Evolutionary conservation across 2,888 invertebrate species (phyloP), one percentile per base, ranked within the genome.

Genomic region (Drosophila mettleri): DNA sequence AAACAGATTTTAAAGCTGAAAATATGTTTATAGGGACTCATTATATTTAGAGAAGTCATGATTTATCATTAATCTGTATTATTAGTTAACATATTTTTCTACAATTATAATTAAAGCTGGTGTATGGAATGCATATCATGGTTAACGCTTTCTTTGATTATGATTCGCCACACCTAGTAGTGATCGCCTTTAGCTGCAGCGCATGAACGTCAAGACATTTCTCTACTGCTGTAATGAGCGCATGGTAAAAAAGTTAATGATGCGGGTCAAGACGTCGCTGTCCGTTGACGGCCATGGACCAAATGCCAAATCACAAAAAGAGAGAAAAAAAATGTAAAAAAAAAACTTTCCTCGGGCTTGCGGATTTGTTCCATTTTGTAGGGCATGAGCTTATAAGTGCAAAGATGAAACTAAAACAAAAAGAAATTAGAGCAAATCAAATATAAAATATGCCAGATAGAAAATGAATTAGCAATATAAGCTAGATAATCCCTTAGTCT

Each of bases 221-320:
- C 43, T 34, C 49, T 36, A 6, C 20, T 67, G 61, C 57, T 67
- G 69, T 74, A 83, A 66, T 72, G 74, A 74, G 78, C 69, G 68
- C 74, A 64, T 54, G 53, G 65, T 51, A 69, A 79, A 45, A 71
- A 79, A 83, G 80, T 88, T 83, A 83, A 83, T 83, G 83, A 87
- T 83, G 86, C 88, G 88, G 86, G 88, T 77, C 83, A 63, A 66
- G 66, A 59, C 51, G 59, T 52, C 53, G 59, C 53, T 38, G 74
- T 74, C 63, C 59, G 65, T 39, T 74, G 67, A 76, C 71, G 74
- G 58, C 78, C 74, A 43, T 66, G 77, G 65, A 80, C 87, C 86
- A 86, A 86, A 82, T 86, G 88, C 86, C 88, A 83, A 88, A 80
- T 74, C 64, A 65, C 68, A 60, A 31, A 45, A 14, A 20, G n/a